phyloP scores from a whole-genome alignment of 2,888 invertebrate species.

The Oligia fasciuncula region DNA sequence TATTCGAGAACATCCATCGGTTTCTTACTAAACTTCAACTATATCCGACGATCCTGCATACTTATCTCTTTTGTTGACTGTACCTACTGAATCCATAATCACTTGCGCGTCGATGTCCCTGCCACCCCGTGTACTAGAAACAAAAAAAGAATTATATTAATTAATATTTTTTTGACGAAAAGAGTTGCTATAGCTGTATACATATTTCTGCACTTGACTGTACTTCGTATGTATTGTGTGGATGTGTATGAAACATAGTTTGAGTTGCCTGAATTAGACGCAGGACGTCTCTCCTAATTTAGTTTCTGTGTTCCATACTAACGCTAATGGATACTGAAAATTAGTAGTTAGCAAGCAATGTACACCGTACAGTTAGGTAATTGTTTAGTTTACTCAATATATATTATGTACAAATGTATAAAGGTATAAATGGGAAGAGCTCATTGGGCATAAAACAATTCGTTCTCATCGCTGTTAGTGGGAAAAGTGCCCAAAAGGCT shows the following conservation, averaged over 20 bases:
- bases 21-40: no score
- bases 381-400: not conserved
- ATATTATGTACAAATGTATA: not conserved
- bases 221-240: constrained; percentile 1
- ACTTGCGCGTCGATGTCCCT: not conserved
- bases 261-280: constrained; percentile 17
- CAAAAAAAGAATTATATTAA: not conserved
- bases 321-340: constrained; percentile 23
- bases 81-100: no score
- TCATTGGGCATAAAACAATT: not conserved
- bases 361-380: not conserved
- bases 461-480: not conserved
- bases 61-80: no score
- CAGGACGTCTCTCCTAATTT: constrained; percentile 27
- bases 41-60: no score
- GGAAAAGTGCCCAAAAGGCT: no score
- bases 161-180: not conserved
- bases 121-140: not conserved
- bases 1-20: no score
- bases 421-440: not conserved
- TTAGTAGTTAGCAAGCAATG: not conserved
- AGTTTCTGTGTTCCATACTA: constrained; percentile 31
- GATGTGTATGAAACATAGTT: not conserved
- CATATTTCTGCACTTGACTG: not conserved
- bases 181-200: not conserved